Percentiles rank a stretch among this genome's conserved stretches.
Conservation (phyloP, 1,140 invertebrate species). For the Asobara japonica region DNA sequence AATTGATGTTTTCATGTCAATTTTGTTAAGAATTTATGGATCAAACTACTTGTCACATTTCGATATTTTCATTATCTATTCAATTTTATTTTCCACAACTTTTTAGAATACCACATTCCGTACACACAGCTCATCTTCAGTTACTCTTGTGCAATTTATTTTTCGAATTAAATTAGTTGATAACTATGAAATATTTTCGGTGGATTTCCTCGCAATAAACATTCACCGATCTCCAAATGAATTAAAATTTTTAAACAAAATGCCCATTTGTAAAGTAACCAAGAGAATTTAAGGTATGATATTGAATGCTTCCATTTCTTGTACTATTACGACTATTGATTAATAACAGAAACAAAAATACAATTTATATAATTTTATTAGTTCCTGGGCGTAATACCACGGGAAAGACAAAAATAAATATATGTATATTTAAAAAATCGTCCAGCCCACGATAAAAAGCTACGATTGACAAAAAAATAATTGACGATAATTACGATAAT, state of each 20-base stretch:
- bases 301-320: slow-evolving; percentile 65
- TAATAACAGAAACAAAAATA: slow-evolving; percentile 40
- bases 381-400: slow-evolving; percentile 49
- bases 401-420: slow-evolving; percentile 42
- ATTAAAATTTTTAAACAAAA: neutral
- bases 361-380: slow-evolving; percentile 63
- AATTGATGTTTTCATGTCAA: no score
- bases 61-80: no score
- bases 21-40: no score
- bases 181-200: slow-evolving; percentile 1
- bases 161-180: neutral
- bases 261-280: slow-evolving; percentile 13
- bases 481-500: slow-evolving; percentile 58
- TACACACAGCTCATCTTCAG: no score
- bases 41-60: no score
- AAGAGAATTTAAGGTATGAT: slow-evolving; percentile 40
- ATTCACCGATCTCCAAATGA: slow-evolving; percentile 20
- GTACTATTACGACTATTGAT: slow-evolving; percentile 49
- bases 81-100: no score
- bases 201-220: slow-evolving; percentile 25
- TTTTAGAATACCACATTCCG: neutral
- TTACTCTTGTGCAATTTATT: neutral
- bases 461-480: slow-evolving; percentile 39
- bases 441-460: slow-evolving; percentile 25
- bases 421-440: slow-evolving; percentile 18